These are phyloP conservation scores for Buteo buteo DNA, from an alignment of 2,113 vertebrate species.

Conservation along the genomic window DNA sequence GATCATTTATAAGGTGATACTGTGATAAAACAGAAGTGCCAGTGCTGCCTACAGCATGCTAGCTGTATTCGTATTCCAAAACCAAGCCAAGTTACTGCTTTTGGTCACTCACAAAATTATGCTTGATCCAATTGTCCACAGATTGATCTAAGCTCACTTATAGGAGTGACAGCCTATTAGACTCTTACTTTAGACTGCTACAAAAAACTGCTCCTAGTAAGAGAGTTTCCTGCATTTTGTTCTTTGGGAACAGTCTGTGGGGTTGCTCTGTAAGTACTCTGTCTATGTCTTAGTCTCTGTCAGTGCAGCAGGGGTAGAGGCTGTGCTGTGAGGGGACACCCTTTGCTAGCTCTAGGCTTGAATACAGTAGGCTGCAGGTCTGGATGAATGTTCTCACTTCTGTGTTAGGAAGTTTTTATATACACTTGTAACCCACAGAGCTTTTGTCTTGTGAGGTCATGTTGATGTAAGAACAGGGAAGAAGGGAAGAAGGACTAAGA, in stretches of 20 bases:
- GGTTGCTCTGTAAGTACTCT: neutral
- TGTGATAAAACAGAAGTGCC: neutral
- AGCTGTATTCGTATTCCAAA: neutral
- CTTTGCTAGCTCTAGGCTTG: neutral
- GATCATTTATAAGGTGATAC: neutral
- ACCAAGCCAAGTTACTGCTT: neutral
- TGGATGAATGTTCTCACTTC: neutral
- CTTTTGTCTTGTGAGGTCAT: neutral
- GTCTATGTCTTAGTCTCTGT: neutral
- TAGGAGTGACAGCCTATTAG: neutral
- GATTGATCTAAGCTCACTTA: neutral
- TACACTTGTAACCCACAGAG: neutral
- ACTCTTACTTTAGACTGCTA: neutral
- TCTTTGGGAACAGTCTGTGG: neutral
- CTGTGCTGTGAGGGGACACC: neutral
- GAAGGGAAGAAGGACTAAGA: neutral
- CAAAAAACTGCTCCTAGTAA: neutral
- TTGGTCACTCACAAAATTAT: neutral
- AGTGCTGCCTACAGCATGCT: neutral
- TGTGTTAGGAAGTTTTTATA: neutral
- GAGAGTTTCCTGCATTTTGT: neutral
- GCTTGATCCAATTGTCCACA: neutral
- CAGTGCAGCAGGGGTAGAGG: neutral
- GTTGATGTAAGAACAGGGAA: neutral
- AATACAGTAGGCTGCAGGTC: neutral